Percentiles rank a stretch among this genome's conserved stretches.
These are phyloP conservation scores for Solea solea DNA, from an alignment of 2,113 vertebrate species.

Conservation along the genomic window DNA sequence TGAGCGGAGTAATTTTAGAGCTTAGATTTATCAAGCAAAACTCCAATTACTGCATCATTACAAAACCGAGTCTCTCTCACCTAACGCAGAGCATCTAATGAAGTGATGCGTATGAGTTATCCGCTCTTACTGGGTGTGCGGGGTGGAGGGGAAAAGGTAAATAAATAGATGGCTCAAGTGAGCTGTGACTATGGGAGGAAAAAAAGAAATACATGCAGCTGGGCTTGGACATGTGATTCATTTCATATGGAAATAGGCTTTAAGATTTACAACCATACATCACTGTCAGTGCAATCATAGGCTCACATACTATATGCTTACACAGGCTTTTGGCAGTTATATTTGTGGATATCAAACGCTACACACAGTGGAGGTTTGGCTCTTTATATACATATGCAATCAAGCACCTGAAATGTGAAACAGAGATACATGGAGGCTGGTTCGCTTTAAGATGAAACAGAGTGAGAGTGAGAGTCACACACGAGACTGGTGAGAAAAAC, in stretches of 20 bases:
- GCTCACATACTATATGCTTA: slow-evolving; percentile 68
- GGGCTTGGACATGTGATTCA: slow-evolving; percentile 72
- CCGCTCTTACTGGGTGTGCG: slow-evolving; percentile 64
- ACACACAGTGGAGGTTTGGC: slow-evolving; percentile 32
- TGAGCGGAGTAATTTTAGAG: slow-evolving; percentile 98
- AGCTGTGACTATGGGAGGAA: slow-evolving; percentile 54
- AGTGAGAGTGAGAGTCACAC: slow-evolving; percentile 83
- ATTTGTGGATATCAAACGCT: slow-evolving; percentile 67
- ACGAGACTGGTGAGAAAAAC: slow-evolving; percentile 97
- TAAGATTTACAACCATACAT: slow-evolving; percentile 75
- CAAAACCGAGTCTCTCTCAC: slow-evolving; percentile 95
- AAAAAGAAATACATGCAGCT: slow-evolving; percentile 56
- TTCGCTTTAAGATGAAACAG: slow-evolving; percentile 77
- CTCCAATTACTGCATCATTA: slow-evolving; percentile 99
- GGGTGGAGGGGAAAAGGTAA: slow-evolving; percentile 49
- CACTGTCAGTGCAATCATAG: slow-evolving; percentile 67
- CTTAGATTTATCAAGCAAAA: slow-evolving; percentile 99
- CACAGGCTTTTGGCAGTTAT: slow-evolving; percentile 67
- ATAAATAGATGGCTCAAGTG: slow-evolving; percentile 61
- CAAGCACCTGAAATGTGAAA: slow-evolving; percentile 71
- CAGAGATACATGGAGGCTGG: slow-evolving; percentile 60
- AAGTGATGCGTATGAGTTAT: slow-evolving; percentile 88
- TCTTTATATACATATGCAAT: slow-evolving; percentile 49
- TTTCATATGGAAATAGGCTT: slow-evolving; percentile 79
- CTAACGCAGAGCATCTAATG: slow-evolving; percentile 96